phyloP scores from a whole-genome alignment of 2,797 vertebrate genomes.

The Nasua narica region DNA sequence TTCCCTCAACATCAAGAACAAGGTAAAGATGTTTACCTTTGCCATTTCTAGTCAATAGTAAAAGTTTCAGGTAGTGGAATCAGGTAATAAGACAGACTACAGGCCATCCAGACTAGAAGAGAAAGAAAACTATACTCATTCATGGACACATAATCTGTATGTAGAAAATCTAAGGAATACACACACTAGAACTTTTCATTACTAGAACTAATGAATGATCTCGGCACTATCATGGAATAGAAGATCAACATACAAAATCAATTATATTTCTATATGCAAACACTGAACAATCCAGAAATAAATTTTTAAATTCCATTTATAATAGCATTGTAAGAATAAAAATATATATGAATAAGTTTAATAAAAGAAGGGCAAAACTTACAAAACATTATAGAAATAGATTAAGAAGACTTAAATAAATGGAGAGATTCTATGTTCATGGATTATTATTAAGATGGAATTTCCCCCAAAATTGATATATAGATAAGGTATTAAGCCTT shows the following conservation, averaged over 20 bases:
- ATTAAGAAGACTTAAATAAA: neutral
- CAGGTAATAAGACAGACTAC: neutral
- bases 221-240: neutral
- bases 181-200: too few species aligned
- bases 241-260: neutral
- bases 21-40: too few species aligned
- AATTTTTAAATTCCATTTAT: neutral
- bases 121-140: neutral
- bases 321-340: neutral
- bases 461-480: neutral
- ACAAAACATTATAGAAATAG: neutral
- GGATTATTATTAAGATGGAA: neutral
- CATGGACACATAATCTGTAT: neutral
- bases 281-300: neutral
- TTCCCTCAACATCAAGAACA: neutral
- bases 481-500: neutral
- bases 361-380: neutral
- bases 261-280: neutral
- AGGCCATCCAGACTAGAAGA: neutral
- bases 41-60: neutral
- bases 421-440: neutral
- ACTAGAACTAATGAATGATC: neutral
- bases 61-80: neutral
- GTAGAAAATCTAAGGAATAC: neutral
- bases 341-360: neutral